Base-by-base conservation (phyloP, 2,888 invertebrate genomes). In the Caenorhabditis sulstoni region DNA sequence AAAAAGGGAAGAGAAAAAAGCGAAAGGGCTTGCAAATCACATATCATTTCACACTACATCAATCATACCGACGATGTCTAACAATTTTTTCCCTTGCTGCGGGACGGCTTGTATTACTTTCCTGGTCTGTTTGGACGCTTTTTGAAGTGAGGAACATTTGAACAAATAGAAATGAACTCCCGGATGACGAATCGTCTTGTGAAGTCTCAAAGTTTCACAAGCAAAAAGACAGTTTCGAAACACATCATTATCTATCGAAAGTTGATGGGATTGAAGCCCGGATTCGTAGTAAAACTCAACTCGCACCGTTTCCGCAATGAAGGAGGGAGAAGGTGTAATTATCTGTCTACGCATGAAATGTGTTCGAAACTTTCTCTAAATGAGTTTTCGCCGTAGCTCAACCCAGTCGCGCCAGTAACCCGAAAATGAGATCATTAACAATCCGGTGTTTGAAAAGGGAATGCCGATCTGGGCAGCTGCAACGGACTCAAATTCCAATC, bases 11-110 rank as follows among this genome's bases (percentile, higher is more conserved):
- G 47, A n/a, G 20, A 5, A 71, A 71, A 73, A 73, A 73, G 71
- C 20, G 64, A 64, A 73, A 73, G 71, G 57, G 64, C 71, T 71
- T 71, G 71, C 71, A 73, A 73, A 73, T 73, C 71, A 64, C 71
- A 73, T 73, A 73, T 73, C 64, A 73, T 73, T 73, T 73, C 71
- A 73, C 71, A 73, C 71, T 37, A 73, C 71, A 73, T 73, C 71
- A 73, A 73, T 73, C 71, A 73, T 73, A 64, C 44, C 29, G 29
- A 35, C 64, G 49, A 71, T 57, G 64, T 71, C 53, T 73, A 58
- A 71, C 71, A 71, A 71, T 45, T 71, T 62, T 62, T 49, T 68
- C 7, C 29, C 52, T 47, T 16, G 37, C 47, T n/a, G 49, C 50
- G 41, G 2, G 41, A 11, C 41, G 14, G 58, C 45, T 50, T 64